phyloP scores from a whole-genome alignment of 1,140 invertebrate species.

The Drosophila watanabei region DNA sequence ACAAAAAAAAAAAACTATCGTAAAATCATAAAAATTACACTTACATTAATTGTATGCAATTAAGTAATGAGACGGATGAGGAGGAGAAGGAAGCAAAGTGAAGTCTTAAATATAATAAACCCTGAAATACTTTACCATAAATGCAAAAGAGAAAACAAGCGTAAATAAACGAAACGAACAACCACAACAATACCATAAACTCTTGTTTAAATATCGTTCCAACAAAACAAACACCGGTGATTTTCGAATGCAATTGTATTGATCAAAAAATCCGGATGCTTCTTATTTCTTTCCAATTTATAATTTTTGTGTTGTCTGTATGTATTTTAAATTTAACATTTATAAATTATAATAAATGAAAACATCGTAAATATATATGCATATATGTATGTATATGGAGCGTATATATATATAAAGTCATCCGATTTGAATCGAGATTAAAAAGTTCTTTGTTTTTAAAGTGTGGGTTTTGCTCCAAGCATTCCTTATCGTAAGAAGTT shows the following conservation, averaged over 20 bases:
- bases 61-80: conserved; percentile 36
- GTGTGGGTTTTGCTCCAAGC: conserved; percentile 1
- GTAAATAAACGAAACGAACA: conserved; percentile 49
- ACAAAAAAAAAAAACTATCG: conserved; percentile 47
- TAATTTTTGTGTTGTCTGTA: conserved; percentile 81
- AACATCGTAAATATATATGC: conserved; percentile 64
- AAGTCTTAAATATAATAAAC: conserved; percentile 59
- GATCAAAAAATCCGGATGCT: conserved; percentile 39
- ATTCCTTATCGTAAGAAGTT: not conserved
- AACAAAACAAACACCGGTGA: conserved; percentile 39
- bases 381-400: conserved; percentile 64
- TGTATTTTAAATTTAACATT: conserved; percentile 80
- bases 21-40: conserved; percentile 60
- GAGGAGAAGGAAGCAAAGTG: conserved; percentile 37
- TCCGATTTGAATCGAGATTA: conserved; percentile 38
- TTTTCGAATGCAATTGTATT: conserved; percentile 19
- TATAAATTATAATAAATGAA: conserved; percentile 71
- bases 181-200: conserved; percentile 37
- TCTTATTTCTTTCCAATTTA: conserved; percentile 75
- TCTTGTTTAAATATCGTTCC: conserved; percentile 59
- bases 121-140: conserved; percentile 69
- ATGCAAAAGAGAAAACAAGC: conserved; percentile 37
- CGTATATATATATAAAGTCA: conserved; percentile 62
- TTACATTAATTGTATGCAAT: conserved; percentile 59
- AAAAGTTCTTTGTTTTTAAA: conserved; percentile 7